Evolutionary conservation across 2,113 vertebrate species (phyloP), one percentile per base, ranked within the genome.

Genomic region (Chaenogobius annularis): DNA sequence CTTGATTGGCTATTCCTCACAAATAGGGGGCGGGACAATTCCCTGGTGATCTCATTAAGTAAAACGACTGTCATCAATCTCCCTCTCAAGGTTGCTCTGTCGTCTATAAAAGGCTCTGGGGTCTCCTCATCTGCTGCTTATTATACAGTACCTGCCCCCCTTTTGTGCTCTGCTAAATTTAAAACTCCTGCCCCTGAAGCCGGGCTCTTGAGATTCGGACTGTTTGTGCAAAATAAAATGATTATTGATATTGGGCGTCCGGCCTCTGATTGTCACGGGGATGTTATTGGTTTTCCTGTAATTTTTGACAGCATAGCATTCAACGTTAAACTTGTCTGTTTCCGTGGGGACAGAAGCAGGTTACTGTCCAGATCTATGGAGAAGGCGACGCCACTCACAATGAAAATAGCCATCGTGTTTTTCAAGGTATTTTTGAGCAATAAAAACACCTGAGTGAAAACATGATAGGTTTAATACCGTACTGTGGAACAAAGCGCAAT

Each of bases 31-130:
- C 52, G 56, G 22, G 50, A 13, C 2, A 10, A 40, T 52, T 67
- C 77, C 81, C 78, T 66, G 0, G 31, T 78, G 81, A 75, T 71
- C 79, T 88, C 80, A 74, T 90, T 85, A 83, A 66, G 78, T 73
- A 86, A 85, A 85, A 85, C 66, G 70, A 52, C 67, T 40, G 3
- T 81, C 83, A 88, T 88, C 85, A 78, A 77, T 85, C 84, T 88
- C 79, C 50, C 55, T 82, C 55, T 46, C 85, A 86, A 89, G 89
- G 87, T 89, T 31, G 47, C n/a, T 3, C 5, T 78, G 82, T 83
- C 79, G 46, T 83, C 83, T 85, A 87, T 77, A 90, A 87, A 78
- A 20, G 73, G 79, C 87, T 68, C 61, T 0, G 1, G 14, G 81
- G 82, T 86, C 73, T 82, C 68, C 63, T 73, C 66, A 67, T 74